Conservation (phyloP, 2,113 vertebrate genomes). For the Alligator mississippiensis region DNA sequence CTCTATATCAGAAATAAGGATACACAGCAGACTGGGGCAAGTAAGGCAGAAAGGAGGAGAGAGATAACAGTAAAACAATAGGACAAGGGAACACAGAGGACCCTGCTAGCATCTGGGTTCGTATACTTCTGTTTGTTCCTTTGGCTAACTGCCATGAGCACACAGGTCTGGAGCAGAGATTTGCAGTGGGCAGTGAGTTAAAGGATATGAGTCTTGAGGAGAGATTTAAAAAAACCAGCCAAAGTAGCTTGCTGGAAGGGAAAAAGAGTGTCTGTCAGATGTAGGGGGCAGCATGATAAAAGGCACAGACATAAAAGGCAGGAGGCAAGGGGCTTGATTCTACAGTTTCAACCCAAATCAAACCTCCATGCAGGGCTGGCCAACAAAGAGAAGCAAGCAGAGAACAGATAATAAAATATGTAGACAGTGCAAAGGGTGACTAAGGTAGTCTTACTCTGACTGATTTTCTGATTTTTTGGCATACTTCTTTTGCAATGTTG, state of each 20-base stretch:
- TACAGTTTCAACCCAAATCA: background rate
- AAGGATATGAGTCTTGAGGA: background rate
- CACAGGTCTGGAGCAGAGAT: background rate
- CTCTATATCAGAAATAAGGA: background rate
- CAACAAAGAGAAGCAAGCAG: background rate
- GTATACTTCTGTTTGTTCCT: background rate
- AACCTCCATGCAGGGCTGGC: background rate
- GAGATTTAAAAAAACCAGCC: background rate
- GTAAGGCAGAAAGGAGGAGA: background rate
- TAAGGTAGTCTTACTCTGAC: rapidly evolving
- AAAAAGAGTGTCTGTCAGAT: rapidly evolving
- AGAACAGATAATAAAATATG: background rate
- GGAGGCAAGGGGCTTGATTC: background rate
- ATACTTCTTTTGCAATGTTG: background rate
- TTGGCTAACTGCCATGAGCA: background rate
- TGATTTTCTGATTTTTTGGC: rapidly evolving
- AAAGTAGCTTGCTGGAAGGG: background rate
- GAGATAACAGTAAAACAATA: background rate
- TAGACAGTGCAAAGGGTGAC: background rate
- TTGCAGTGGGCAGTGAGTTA: background rate
- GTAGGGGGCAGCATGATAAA: background rate
- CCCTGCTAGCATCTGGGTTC: background rate
- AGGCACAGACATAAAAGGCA: background rate
- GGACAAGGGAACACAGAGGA: rapidly evolving
- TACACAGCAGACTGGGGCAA: background rate